Base-by-base conservation (phyloP, 2,113 vertebrate genomes). In the Hymenochirus boettgeri region DNA sequence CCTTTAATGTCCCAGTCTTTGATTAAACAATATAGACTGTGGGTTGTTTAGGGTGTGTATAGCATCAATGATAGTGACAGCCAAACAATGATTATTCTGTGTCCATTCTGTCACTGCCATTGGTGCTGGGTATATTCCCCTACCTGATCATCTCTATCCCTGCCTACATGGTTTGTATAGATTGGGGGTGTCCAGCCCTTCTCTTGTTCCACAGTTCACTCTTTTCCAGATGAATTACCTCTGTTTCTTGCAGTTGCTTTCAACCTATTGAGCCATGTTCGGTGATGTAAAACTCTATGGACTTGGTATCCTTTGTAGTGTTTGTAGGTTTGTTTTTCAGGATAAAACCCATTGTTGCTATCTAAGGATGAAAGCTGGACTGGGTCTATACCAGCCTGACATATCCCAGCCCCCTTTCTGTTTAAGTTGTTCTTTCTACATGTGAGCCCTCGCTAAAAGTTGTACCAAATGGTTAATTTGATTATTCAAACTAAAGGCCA, bases 401-500 rank as follows among this genome's bases (percentile, higher is more conserved):
- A 67, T 22, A 42, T 46, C 35, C 71, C 78, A 65, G 52, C 75
- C 46, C 72, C 78, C 76, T 82, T 83, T 90, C 93, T 91, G 89
- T 88, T 86, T 86, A 81, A 83, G 83, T 85, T 92, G 89, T 90
- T 83, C 87, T 88, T 92, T 94, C 86, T 83, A 88, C 93, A 93
- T 93, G 88, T 90, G 92, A 94, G 91, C 83, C 83, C 84, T 77
- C 88, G 83, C 88, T 82, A 86, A 88, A 93, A 94, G 85, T 95
- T 96, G 92, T 91, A 86, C 83, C 91, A 93, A 95, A 96, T 93
- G 89, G 88, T 88, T 98, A 95, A 98, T 98, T 92, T 83, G 85
- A 98, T 98, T 98, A 97, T 79, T 86, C 77, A 79, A 89, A 89
- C 91, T 91, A 95, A 92, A 93, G 92, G 90, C 90, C 94, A 93